Evolutionary conservation across 2,888 invertebrate species (phyloP), one percentile per base, ranked within the genome.

Genomic region (Conistra vaccinii): DNA sequence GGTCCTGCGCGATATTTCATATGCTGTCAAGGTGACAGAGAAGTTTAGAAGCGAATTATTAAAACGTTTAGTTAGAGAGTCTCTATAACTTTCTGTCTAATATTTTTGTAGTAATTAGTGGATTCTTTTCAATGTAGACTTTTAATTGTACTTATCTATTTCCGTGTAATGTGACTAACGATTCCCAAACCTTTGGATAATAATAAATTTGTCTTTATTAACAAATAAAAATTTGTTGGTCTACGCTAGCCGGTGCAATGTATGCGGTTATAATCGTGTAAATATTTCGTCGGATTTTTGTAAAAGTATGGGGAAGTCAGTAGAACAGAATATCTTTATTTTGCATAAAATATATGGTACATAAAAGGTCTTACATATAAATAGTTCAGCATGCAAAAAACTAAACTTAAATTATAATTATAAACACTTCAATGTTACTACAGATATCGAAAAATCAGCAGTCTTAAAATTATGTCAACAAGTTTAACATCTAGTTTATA

Each of bases 81-180:
- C 10, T 60, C 7, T 39, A n/a, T 20, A 6, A 23, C 10, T 26
- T 29, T 20, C 12, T 17, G 20, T 20, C 20, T 6, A 63, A 23
- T 42, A 51, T 42, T 72, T 58, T 42, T 20, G 7, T 23, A 23
- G 12, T 51, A 39, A 9, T n/a, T 14, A 1, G 45, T 63, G 7
- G 10, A n/a, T 45, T 60, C 0, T 29, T 53, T 58, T 60, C 20
- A n/a, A 23, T 48, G 17, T 55, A 66, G 39, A 63, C 10, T 26
- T 67, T 4, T 39, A 53, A 12, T 26, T 14, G 5, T 48, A 48
- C 48, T 48, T 12, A 53, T 45, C 23, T 62, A 42, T 66, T 48
- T n/a, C 20, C 10, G 20, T 62, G 5, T 77, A 51, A n/a, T 60
- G 62, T 70, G 51, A 65, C 82, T 82, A 78, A 78, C n/a, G 9